These are phyloP conservation scores for Lamellibrachia columna DNA, from an alignment of 2,888 invertebrate genomes.

Conservation along the genomic window DNA sequence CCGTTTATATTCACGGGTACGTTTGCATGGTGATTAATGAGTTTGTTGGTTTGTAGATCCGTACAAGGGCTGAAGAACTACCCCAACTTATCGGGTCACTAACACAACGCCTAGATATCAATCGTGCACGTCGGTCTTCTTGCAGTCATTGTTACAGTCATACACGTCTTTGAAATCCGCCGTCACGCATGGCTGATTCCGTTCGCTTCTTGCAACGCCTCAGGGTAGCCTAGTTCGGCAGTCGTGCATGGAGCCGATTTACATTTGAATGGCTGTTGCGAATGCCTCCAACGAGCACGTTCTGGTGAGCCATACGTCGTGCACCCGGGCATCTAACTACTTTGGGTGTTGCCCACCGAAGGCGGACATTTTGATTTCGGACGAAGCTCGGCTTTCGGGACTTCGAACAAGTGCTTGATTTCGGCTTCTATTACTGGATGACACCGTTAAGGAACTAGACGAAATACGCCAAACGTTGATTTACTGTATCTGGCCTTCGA, in stretches of 20 bases:
- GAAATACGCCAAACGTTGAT: neutral
- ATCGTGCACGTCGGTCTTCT: neutral
- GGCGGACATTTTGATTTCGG: conserved; percentile 6
- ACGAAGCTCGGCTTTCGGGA: neutral
- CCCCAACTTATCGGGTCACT: no score
- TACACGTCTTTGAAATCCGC: neutral
- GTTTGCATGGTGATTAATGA: no score
- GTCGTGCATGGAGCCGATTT: neutral
- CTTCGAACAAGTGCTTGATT: neutral
- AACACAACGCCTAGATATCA: neutral
- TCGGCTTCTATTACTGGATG: neutral
- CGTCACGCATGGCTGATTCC: neutral
- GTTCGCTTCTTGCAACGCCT: neutral
- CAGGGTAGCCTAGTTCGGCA: neutral
- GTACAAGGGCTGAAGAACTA: no score
- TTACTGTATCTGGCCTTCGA: neutral
- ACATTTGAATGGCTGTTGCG: neutral
- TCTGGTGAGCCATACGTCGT: neutral
- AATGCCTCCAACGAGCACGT: conserved; percentile 9
- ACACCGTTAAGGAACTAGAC: neutral
- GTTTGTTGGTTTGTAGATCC: no score
- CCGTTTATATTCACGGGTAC: no score
- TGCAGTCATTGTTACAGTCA: neutral
- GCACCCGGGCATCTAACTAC: neutral
- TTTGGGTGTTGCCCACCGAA: conserved; percentile 5